These are phyloP conservation scores for Stichopus horrens DNA, from an alignment of 53 echinoderm and acorn worm genomes.

Conservation along the genomic window DNA sequence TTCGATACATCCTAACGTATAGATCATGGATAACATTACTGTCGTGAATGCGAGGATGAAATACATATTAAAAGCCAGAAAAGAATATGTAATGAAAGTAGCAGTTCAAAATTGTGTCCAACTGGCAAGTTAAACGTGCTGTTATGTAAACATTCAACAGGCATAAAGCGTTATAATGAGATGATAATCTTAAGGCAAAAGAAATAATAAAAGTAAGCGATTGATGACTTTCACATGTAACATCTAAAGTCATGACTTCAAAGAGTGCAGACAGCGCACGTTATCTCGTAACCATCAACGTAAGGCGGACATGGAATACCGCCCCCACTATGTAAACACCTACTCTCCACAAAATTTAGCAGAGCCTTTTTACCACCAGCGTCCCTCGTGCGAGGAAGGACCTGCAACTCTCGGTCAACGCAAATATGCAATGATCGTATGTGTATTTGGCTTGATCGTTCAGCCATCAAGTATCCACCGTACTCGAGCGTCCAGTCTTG, in stretches of 20 bases:
- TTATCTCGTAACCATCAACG: slow-evolving; percentile 34
- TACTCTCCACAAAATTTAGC: slow-evolving; percentile 46
- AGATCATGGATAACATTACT: too few species aligned
- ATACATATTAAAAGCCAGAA: too few species aligned
- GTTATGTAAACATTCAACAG: too few species aligned
- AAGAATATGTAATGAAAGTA: too few species aligned
- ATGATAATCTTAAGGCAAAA: too few species aligned
- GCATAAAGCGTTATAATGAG: too few species aligned
- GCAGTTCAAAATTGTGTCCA: too few species aligned
- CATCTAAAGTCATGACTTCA: neutral
- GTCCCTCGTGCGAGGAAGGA: slow-evolving; percentile 13
- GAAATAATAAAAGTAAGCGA: too few species aligned
- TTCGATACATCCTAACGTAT: too few species aligned
- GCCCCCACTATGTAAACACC: slow-evolving; percentile 40
- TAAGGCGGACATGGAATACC: slow-evolving; percentile 44
- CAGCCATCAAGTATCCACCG: slow-evolving; percentile 54
- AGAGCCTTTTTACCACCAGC: slow-evolving; percentile 21
- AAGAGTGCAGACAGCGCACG: slow-evolving; percentile 37
- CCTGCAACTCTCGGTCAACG: slow-evolving; percentile 51
- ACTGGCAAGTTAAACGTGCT: too few species aligned
- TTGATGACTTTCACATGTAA: too few species aligned
- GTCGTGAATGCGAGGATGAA: too few species aligned
- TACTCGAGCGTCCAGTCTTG: slow-evolving; percentile 57
- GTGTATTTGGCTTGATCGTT: neutral
- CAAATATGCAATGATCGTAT: slow-evolving; percentile 42